Conservation (phyloP, 2,113 vertebrate genomes). For the Vicugna pacos region DNA sequence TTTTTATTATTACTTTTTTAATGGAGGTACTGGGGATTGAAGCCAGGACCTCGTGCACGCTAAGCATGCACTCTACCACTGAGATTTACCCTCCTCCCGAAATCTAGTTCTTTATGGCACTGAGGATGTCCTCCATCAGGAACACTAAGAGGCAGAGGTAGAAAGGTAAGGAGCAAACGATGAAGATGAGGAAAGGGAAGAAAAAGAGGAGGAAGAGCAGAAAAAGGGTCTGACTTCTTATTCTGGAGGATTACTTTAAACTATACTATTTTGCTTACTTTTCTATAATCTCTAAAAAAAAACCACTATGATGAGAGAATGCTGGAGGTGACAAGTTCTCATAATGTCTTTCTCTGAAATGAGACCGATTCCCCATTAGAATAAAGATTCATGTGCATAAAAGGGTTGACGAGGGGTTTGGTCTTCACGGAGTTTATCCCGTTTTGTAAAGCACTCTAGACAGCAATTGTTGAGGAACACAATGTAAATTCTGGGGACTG, state of each 20-base stretch:
- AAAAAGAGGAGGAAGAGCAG: background rate
- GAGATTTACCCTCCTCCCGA: too few species aligned
- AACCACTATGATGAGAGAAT: background rate
- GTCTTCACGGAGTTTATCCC: slow-evolving; percentile 21
- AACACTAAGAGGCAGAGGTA: background rate
- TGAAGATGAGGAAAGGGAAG: background rate
- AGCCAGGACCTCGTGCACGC: too few species aligned
- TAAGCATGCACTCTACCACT: too few species aligned
- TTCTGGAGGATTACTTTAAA: background rate
- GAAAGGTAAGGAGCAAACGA: background rate
- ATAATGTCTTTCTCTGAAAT: background rate
- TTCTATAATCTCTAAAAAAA: background rate
- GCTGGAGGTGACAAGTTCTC: background rate
- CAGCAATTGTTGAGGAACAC: background rate
- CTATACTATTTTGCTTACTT: background rate
- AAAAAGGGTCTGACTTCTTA: background rate
- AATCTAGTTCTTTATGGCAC: background rate
- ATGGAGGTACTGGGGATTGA: too few species aligned
- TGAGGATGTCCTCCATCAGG: background rate
- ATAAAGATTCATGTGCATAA: background rate
- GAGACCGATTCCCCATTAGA: background rate
- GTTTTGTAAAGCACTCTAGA: slow-evolving; percentile 46
- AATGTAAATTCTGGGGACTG: slow-evolving; percentile 53
- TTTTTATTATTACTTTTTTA: too few species aligned
- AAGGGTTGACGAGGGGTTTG: background rate